Evolutionary conservation across 2,888 invertebrate genomes (phyloP), one percentile per base, ranked within the genome.

Genomic region (Metopia argyrocephala): DNA sequence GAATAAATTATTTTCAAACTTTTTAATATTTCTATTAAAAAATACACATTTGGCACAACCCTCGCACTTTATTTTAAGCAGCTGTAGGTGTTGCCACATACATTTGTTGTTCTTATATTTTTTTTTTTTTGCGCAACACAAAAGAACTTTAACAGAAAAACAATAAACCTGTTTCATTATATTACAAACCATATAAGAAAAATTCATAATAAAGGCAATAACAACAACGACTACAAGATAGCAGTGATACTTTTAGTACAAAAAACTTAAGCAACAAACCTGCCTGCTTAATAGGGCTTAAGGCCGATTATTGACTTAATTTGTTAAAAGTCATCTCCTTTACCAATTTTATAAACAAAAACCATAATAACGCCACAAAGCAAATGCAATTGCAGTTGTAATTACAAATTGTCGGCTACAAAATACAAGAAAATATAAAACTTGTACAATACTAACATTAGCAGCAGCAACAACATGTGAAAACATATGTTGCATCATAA

Each of bases 401-500:
- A 66, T 76, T 76, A 71, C 66, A 54, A 71, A 64, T 76, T 71
- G 76, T 62, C 46, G 74, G 69, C 45, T 54, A 18, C 15, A 21
- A 48, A 64, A 69, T 54, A 27, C 61, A 76, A 20, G 56, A 69
- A 54, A 54, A 54, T n/a, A 3, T 21, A 31, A 12, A 31, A 21
- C 18, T 12, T 38, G 61, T 25, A 52, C n/a, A 18, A 6, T 18
- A 54, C 61, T 68, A 56, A 64, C 50, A 69, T 62, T 59, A 65
- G 20, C 54, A 76, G 21, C 62, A 57, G 45, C 18, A 64, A 61
- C 50, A 75, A 70, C 48, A 73, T 75, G 71, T 52, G 70, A 82
- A 82, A 82, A 82, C 78, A 82, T 74, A 82, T 75, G 82, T 82
- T 78, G 82, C 78, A 82, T 71, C 78, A 76, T 82, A 78, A 71